These are phyloP conservation scores for Guaruba guarouba DNA, from an alignment of 2,113 vertebrate species.

Conservation along the genomic window DNA sequence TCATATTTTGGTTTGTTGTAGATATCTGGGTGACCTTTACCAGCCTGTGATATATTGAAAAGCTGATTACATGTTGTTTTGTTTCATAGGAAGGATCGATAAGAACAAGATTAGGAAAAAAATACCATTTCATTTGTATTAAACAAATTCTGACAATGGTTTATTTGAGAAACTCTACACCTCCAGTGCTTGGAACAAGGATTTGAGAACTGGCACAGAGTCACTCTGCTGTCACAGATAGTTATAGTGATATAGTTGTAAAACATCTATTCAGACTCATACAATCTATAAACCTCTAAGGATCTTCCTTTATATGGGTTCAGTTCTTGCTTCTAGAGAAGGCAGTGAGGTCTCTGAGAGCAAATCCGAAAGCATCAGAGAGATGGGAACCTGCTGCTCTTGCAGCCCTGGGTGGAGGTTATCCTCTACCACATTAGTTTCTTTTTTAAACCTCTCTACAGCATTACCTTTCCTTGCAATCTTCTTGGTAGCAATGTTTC, in stretches of 20 bases:
- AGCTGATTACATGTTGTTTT: constrained; percentile 24
- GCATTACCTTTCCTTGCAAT: neutral
- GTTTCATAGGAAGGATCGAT: constrained; percentile 31
- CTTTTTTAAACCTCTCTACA: neutral
- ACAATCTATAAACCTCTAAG: neutral
- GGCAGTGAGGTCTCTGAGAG: neutral
- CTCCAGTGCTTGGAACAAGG: rapidly evolving
- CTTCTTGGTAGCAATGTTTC: neutral
- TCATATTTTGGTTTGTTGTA: constrained; percentile 15
- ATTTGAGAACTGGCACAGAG: neutral
- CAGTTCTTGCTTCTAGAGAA: neutral
- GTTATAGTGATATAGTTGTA: neutral
- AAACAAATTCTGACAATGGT: neutral
- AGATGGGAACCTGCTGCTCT: neutral
- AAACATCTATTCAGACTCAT: neutral
- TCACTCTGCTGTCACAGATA: neutral
- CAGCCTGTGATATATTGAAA: constrained; percentile 34
- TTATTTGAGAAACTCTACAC: neutral
- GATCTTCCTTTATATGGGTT: neutral
- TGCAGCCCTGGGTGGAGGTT: neutral
- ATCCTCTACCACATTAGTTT: neutral
- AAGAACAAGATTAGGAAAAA: neutral
- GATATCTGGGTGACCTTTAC: constrained; percentile 38
- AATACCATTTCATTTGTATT: neutral
- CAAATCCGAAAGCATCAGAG: neutral